Base-by-base conservation (phyloP, 2,888 invertebrate species). In the Polietes domitor region DNA sequence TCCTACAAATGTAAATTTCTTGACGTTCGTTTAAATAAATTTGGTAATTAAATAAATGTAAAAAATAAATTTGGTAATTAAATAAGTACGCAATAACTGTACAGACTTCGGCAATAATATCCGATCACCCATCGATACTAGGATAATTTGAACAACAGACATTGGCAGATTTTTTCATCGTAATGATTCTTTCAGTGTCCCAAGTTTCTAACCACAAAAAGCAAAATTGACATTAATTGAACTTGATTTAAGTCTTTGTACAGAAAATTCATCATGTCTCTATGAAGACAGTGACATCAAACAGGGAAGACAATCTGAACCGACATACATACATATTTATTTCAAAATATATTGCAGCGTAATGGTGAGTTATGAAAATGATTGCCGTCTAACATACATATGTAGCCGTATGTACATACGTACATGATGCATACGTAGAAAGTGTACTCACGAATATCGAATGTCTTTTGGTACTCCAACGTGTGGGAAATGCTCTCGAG, bases 161-260 rank as follows among this genome's bases (percentile, higher is more conserved):
- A n/a, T n/a, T n/a, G n/a, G n/a, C n/a, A n/a, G n/a, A n/a, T n/a
- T n/a, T 32, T 32, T 37, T 37, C 1, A 37, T 37, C 37, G 12
- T 9, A 7, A 1, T 21, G 53, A 75, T 83, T 78, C 58, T 58
- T 61, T 50, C 72, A 75, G 78, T 50, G 75, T 76, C 50, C 5
- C 32, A 2, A 63, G 10, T 43, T 76, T 55, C 71, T 78, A 78
- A 78, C 75, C 72, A 72, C 73, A 79, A 81, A 37, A 68, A 10
- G 15, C 1, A 26, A 84, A 71, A 78, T 81, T 77, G 70, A 76
- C 37, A 68, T 78, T 84, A 84, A 84, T 84, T 84, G 78, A 76
- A 73, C 78, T 76, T 78, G 81, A 81, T 81, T 84, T 50, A 80
- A 37, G 24, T 53, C 63, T 73, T 78, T 76, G 68, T 53, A 43